Evolutionary conservation across 2,113 vertebrate species (phyloP), one percentile per base, ranked within the genome.

Genomic region (Gallinago paraguaiae): DNA sequence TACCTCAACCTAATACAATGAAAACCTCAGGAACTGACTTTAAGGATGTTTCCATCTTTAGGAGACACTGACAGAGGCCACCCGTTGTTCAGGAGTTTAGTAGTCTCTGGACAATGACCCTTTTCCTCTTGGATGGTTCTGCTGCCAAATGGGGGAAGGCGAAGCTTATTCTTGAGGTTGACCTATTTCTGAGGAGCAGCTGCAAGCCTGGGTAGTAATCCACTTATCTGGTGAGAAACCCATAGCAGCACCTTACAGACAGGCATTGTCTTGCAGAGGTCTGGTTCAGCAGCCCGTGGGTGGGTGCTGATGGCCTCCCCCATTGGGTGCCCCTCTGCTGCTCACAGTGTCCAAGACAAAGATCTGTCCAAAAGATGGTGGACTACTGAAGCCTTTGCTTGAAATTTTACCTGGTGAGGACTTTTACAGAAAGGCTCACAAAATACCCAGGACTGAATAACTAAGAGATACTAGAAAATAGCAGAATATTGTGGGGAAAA

Each of bases 121-220:
- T 86, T 79, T 94, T 95, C 93, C 72, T 96, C 86, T 90, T 75
- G 92, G 60, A 67, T 90, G 72, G 39, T 71, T 96, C 82, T 78
- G 35, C 90, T 83, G 48, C 33, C 88, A 86, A 75, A 90, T 4
- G 75, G 45, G 35, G 61, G 51, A 92, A 92, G 19, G 82, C n/a
- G 77, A 88, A 93, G 64, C 83, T 71, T 68, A 56, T 75, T 96
- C 22, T 33, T 23, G 33, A 88, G 51, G 43, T 69, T 97, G 95
- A 96, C 90, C 93, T 97, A 93, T 92, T 96, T 96, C 48, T 84
- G 61, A 39, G 65, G 74, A 91, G 93, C 92, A 96, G 93, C 95
- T 97, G 96, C 77, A 41, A 92, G 61, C 69, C 33, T 31, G 94
- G 64, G 24, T 90, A 93, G 80, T 86, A 90, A 96, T 93, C 53